Base-by-base conservation (phyloP, 2,797 vertebrate genomes). In the Myiothlypis coronata region DNA sequence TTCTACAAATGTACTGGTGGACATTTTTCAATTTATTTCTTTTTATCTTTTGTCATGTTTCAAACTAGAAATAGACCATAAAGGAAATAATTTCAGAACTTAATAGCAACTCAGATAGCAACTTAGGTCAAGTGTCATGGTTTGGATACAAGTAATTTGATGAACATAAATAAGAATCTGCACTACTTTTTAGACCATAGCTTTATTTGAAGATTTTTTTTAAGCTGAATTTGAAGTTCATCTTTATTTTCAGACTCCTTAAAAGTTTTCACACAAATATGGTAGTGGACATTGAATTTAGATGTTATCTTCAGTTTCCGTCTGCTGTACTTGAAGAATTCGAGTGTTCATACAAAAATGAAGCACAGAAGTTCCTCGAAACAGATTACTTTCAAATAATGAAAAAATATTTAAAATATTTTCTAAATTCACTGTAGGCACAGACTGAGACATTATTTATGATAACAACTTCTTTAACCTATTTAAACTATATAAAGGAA, bases 1-100 rank as follows among this genome's bases (percentile, higher is more conserved):
- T 69, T 84, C 83, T 88, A 90, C 17, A 34, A 23, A 59, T 1
- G 6, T 30, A 68, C 23, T 39, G 82, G 39, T 41, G 70, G 79
- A 77, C 32, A 86, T 78, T 89, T 90, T 83, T 69, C 83, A 49
- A 21, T 46, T 80, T 46, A 39, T 52, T 89, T 70, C 53, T 34
- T 34, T 34, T 34, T 47, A 95, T 63, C 75, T 87, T 67, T 69
- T 78, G 87, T 77, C 35, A 53, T 22, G 32, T 89, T 92, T 90
- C 83, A 89, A 91, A 96, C 82, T 93, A 95, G 84, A 92, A 88
- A 87, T 19, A 90, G 44, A 94, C 67, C 74, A 57, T 63, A 71
- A 89, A 78, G 76, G 83, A 97, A 96, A 91, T 65, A 93, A 61
- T 96, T 96, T 76, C 90, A 96, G 93, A 92, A 89, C 90, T 94